phyloP scores from a whole-genome alignment of 1,140 invertebrate species.

The Whitmania pigra region DNA sequence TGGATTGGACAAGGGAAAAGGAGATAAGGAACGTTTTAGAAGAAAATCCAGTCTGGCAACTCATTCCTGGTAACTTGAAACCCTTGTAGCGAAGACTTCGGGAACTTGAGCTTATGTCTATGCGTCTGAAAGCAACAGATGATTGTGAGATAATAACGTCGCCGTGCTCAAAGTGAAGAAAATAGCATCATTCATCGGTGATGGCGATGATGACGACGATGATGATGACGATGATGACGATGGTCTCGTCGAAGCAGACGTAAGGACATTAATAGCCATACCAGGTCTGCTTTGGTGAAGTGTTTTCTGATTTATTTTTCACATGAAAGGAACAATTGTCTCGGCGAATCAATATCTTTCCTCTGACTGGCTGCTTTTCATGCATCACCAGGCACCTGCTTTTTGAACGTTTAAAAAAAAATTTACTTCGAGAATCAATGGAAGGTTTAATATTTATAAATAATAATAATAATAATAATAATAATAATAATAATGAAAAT shows the following conservation, averaged over 20 bases:
- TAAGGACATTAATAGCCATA: neutral
- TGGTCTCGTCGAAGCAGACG: neutral
- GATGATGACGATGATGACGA: neutral
- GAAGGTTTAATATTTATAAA: neutral
- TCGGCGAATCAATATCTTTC: too few relatives aligned
- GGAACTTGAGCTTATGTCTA: neutral
- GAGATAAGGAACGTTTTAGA: too few relatives aligned
- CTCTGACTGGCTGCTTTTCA: too few relatives aligned
- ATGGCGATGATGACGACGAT: too few relatives aligned
- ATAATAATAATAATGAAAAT: constrained; percentile 14
- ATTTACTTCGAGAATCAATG: neutral
- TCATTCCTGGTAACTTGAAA: too few relatives aligned
- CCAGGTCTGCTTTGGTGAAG: neutral
- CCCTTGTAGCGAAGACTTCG: too few relatives aligned
- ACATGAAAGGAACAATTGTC: too few relatives aligned
- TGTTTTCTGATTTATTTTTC: neutral
- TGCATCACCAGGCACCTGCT: neutral
- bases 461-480: constrained; percentile 17
- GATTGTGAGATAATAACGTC: neutral
- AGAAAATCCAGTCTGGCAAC: too few relatives aligned
- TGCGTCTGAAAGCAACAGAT: neutral
- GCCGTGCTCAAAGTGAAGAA: neutral
- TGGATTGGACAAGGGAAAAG: too few relatives aligned
- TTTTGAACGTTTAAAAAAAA: neutral
- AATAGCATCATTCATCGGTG: neutral